phyloP scores from a whole-genome alignment of 2,797 vertebrate genomes.

The Phyllotis vaccarum region DNA sequence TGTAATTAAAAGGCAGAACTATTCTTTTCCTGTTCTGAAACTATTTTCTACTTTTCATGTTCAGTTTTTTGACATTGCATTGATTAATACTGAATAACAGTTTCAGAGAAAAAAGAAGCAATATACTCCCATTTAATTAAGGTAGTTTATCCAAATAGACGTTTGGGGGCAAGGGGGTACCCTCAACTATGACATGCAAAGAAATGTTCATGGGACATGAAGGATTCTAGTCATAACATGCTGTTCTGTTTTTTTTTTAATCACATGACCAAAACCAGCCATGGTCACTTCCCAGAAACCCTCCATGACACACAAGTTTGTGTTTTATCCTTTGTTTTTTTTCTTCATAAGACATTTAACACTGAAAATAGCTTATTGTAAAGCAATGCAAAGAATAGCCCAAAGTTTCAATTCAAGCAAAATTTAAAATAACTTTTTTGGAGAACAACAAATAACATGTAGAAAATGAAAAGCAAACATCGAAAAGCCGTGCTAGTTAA shows the following conservation, averaged over 20 bases:
- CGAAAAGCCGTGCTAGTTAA: not conserved
- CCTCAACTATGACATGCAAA: conserved; percentile 27
- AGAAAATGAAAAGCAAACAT: not conserved
- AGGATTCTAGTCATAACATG: conserved; percentile 2
- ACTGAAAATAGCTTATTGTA: conserved; percentile 27
- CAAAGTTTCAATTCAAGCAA: not conserved
- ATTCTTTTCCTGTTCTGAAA: not conserved
- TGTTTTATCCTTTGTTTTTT: not conserved
- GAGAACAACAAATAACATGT: not conserved
- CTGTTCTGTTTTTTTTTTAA: conserved; percentile 17
- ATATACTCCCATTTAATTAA: not conserved
- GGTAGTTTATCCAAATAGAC: not conserved
- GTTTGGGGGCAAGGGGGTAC: not conserved
- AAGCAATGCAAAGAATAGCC: not conserved
- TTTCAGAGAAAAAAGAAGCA: not conserved
- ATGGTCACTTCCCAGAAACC: not conserved
- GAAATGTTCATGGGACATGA: not conserved
- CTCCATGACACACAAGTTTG: not conserved
- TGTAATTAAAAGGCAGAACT: not conserved
- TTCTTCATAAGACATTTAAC: conserved; percentile 18
- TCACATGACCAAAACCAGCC: not conserved
- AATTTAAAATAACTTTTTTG: conserved; percentile 18
- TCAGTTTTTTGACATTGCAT: not conserved
- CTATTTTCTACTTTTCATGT: not conserved
- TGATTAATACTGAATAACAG: conserved; percentile 27